Percentiles rank a stretch among this genome's conserved stretches.
These are phyloP conservation scores for Mesorhabditis belari DNA, from an alignment of 2,888 invertebrate genomes.

Conservation along the genomic window DNA sequence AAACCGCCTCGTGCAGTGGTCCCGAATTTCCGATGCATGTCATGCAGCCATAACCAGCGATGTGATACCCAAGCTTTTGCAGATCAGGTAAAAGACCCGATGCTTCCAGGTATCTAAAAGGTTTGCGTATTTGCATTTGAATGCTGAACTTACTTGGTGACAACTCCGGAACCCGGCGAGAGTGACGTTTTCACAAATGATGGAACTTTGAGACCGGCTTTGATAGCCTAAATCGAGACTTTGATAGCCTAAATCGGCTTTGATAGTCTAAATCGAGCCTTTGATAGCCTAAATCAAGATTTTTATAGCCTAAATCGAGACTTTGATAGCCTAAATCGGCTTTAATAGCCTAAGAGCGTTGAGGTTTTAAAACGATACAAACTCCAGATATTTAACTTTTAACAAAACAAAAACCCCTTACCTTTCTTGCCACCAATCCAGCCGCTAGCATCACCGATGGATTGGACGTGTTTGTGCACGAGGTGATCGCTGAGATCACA, in stretches of 20 bases:
- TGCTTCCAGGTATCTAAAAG: conserved; percentile 1
- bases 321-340: no score
- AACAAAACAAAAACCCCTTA: neutral
- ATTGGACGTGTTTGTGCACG: conserved; percentile 63
- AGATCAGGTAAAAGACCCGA: conserved; percentile 3
- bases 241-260: no score
- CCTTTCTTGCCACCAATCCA: conserved; percentile 3
- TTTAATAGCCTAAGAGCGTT: no score
- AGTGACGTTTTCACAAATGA: conserved; percentile 6
- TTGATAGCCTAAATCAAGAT: no score
- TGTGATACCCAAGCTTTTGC: conserved; percentile 3
- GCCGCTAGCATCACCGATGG: conserved; percentile 3
- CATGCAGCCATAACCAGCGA: conserved; percentile 6
- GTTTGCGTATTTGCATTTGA: no score
- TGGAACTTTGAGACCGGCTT: neutral
- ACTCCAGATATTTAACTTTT: neutral
- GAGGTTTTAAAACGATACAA: neutral
- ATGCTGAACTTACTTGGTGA: conserved; percentile 70
- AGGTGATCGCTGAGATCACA: conserved; percentile 90
- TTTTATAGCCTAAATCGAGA: no score
- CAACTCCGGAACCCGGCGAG: conserved; percentile 4
- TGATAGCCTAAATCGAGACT: conserved; percentile 12
- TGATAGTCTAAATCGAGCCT: no score
- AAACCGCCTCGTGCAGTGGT: conserved; percentile 75
- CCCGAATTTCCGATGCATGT: conserved; percentile 5